Evolutionary conservation across 2,113 vertebrate genomes (phyloP).

Genomic region (Cervus canadensis): DNA sequence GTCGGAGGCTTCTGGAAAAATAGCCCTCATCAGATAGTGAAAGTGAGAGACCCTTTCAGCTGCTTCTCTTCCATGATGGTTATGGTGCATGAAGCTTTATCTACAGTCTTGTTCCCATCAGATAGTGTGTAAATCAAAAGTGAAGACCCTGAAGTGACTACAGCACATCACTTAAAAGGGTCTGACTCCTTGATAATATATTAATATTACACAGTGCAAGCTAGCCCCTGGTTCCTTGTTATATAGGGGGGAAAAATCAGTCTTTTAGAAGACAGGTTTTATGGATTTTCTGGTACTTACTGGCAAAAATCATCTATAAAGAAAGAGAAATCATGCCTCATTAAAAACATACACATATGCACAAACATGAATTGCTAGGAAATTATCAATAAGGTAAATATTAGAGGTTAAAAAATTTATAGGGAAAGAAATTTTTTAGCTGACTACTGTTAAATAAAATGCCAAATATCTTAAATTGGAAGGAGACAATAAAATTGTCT

Average conservation of each 20-base stretch:
- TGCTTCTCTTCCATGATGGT: rapidly evolving
- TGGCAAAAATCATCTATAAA: not conserved
- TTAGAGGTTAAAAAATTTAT: not conserved
- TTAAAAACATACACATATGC: not conserved
- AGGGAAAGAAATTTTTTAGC: not conserved
- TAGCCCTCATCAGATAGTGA: not conserved
- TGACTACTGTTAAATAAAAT: not conserved
- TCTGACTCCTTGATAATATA: not conserved
- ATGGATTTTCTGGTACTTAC: not conserved
- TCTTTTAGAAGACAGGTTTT: not conserved
- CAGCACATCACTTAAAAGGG: too few species aligned
- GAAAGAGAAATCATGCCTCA: not conserved
- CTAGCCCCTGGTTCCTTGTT: not conserved
- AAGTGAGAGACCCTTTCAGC: rapidly evolving
- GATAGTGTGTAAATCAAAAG: not conserved
- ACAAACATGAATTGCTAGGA: not conserved
- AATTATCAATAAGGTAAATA: not conserved
- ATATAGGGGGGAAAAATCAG: not conserved
- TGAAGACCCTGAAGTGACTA: not conserved
- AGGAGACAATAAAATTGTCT: not conserved
- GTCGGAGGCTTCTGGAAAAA: not conserved
- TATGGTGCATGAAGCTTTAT: too few species aligned
- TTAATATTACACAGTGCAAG: not conserved
- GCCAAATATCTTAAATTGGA: not conserved
- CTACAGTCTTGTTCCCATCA: too few species aligned